phyloP scores from a whole-genome alignment of 2,888 invertebrate species.

The Caenorhabditis sp. region DNA sequence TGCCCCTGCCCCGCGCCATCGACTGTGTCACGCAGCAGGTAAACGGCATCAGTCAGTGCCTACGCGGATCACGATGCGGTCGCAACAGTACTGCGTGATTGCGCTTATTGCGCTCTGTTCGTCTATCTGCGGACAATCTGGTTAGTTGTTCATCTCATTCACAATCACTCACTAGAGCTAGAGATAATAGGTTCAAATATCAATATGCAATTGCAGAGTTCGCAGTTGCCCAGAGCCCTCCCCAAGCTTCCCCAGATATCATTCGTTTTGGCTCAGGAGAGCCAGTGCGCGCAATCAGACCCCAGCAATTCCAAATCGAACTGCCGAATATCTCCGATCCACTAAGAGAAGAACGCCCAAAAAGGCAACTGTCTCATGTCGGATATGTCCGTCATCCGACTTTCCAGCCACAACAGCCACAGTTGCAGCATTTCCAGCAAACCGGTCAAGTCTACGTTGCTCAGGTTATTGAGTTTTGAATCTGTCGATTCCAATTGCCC shows the following conservation, averaged over 20 bases:
- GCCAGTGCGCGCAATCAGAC: conserved; percentile 54
- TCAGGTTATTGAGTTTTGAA: conserved; percentile 30
- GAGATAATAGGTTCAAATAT: neutral
- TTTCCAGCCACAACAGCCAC: conserved; percentile 40
- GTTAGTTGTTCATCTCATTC: neutral
- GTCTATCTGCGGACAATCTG: conserved; percentile 25
- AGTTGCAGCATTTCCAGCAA: conserved; percentile 34
- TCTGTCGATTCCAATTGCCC: neutral
- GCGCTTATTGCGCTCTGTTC: conserved; percentile 12
- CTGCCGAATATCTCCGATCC: conserved; percentile 56
- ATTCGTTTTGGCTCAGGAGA: conserved; percentile 56
- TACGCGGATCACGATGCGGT: conserved; percentile 44
- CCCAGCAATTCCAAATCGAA: conserved; percentile 57
- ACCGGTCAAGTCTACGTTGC: conserved; percentile 46
- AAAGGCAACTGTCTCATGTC: conserved; percentile 38
- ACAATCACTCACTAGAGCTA: neutral
- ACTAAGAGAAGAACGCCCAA: conserved; percentile 49
- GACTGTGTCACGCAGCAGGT: conserved; percentile 37
- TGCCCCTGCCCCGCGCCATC: neutral
- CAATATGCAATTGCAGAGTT: conserved; percentile 27
- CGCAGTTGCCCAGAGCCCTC: conserved; percentile 28
- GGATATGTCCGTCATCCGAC: conserved; percentile 48
- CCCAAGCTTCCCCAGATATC: conserved; percentile 21
- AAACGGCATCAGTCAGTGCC: conserved; percentile 49
- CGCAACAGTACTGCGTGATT: conserved; percentile 36